phyloP scores from a whole-genome alignment of 2,113 vertebrate species.

The Madoqua kirkii region DNA sequence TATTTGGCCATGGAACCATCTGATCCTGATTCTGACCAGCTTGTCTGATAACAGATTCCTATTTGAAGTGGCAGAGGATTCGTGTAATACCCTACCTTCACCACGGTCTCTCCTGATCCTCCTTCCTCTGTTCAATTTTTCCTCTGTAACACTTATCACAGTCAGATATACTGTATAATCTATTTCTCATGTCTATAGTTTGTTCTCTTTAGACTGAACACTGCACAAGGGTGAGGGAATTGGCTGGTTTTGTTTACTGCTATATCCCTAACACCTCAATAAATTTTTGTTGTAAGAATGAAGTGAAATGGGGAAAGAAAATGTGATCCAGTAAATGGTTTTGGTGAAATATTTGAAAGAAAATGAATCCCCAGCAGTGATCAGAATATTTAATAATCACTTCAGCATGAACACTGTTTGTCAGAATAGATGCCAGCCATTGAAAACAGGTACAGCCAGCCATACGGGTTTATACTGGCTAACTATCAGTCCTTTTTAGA shows the following conservation, averaged over 20 bases:
- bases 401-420: background rate
- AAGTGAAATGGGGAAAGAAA: background rate
- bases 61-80: background rate
- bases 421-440: background rate
- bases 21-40: background rate
- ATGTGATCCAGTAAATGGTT: background rate
- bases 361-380: background rate
- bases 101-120: background rate
- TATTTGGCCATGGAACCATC: background rate
- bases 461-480: background rate
- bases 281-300: background rate
- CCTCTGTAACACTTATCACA: background rate
- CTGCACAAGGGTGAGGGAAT: background rate
- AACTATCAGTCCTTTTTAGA: background rate
- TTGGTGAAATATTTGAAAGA: conserved; percentile 8
- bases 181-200: background rate
- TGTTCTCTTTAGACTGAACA: background rate
- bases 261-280: background rate
- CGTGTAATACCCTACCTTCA: rapidly evolving
- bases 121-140: background rate
- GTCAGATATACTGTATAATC: background rate
- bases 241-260: background rate
- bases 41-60: background rate
- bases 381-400: background rate
- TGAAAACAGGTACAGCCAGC: background rate